A percentile compares a stretch with the other conserved stretches of the same genome.
phyloP scores from a whole-genome alignment of 2,797 vertebrate genomes.

The Anguilla marmorata region DNA sequence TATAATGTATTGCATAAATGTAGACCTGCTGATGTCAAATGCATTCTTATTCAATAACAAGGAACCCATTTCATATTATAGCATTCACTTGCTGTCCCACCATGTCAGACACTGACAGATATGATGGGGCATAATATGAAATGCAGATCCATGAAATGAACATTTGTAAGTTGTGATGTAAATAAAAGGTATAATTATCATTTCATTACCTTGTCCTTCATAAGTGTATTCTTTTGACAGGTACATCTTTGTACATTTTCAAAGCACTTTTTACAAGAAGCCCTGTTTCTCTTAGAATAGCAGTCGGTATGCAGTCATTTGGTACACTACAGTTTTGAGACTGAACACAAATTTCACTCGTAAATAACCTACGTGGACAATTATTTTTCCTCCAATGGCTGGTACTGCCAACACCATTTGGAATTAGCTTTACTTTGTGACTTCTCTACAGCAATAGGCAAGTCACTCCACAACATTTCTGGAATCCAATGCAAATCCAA shows the following conservation, averaged over 20 bases:
- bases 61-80: neutral
- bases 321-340: neutral
- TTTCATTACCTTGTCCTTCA: neutral
- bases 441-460: slow-evolving; percentile 8
- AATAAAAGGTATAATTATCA: neutral
- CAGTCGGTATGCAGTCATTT: neutral
- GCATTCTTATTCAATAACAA: neutral
- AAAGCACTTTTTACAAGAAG: neutral
- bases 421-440: neutral
- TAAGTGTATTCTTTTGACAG: neutral
- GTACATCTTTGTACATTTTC: neutral
- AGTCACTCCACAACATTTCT: neutral
- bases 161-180: neutral
- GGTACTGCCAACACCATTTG: neutral
- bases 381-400: neutral
- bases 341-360: neutral
- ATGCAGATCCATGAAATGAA: neutral
- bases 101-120: neutral
- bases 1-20: neutral
- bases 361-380: neutral
- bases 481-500: neutral
- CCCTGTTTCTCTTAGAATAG: neutral
- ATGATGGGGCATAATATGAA: neutral
- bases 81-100: neutral
- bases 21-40: neutral